These are phyloP conservation scores for Salvelinus namaycush DNA, from an alignment of 2,113 vertebrate species.

Conservation along the genomic window DNA sequence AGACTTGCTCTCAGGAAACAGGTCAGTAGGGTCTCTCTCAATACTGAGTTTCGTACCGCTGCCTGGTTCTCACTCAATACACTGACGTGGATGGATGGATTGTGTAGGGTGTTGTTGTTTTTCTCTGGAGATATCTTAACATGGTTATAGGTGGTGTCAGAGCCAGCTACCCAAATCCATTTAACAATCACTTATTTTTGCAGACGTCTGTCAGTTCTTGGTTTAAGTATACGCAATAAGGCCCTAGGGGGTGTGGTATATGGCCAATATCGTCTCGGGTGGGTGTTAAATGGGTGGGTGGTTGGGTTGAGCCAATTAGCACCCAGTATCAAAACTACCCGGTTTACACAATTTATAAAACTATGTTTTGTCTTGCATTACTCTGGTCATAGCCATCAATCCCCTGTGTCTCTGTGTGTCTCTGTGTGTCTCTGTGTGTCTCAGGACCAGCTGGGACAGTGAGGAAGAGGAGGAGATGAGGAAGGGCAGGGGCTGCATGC, in stretches of 20 bases:
- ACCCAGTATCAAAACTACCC: too few relatives aligned
- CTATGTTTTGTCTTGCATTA: neutral
- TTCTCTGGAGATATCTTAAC: neutral
- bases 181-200: neutral
- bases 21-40: conserved; percentile 55
- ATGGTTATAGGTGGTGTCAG: neutral
- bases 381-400: neutral
- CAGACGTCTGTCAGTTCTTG: too few relatives aligned
- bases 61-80: conserved; percentile 56
- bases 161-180: neutral
- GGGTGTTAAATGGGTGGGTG: too few relatives aligned
- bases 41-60: conserved; percentile 46
- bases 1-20: conserved; percentile 51
- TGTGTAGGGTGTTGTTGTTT: neutral
- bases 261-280: too few relatives aligned
- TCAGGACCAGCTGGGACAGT: conserved; percentile 84
- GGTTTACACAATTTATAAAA: neutral
- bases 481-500: conserved; percentile 82
- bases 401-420: conserved; percentile 18
- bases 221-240: too few relatives aligned
- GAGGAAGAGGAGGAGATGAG: conserved; percentile 87
- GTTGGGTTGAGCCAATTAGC: too few relatives aligned
- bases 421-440: conserved; percentile 26
- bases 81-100: conserved; percentile 17
- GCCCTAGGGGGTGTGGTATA: too few relatives aligned